A percentile compares a stretch with the other conserved stretches of the same genome.
Conservation (phyloP, 1,140 invertebrate species). For the Zophobas morio region DNA sequence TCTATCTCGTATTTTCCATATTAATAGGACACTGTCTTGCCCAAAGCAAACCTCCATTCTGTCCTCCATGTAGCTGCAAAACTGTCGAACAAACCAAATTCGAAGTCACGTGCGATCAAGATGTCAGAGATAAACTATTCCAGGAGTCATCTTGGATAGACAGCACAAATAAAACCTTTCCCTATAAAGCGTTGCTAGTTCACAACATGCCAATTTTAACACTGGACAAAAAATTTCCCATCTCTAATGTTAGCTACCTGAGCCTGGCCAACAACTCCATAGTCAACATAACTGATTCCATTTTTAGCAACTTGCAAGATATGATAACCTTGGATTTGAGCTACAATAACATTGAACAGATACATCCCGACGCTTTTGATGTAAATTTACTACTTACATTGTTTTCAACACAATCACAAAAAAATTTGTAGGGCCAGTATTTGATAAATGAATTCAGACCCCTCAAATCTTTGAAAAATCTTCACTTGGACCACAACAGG, state of each 20-base stretch:
- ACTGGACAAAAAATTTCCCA: conserved; percentile 56
- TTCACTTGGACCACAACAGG: conserved; percentile 78
- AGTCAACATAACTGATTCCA: conserved; percentile 71
- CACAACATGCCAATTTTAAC: conserved; percentile 2
- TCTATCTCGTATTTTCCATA: not conserved
- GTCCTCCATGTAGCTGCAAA: not conserved
- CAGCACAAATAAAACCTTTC: conserved; percentile 46
- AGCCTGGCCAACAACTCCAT: conserved; percentile 70
- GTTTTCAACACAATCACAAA: not conserved
- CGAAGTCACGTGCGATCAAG: conserved; percentile 52
- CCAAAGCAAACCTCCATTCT: not conserved
- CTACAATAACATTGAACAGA: conserved; percentile 74
- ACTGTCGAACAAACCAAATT: not conserved
- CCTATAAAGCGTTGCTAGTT: conserved; percentile 15
- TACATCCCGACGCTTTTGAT: conserved; percentile 77
- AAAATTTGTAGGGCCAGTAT: conserved; percentile 71
- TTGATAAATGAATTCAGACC: conserved; percentile 65
- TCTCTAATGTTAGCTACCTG: conserved; percentile 52
- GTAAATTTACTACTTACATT: conserved; percentile 66
- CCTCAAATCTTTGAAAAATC: conserved; percentile 71
- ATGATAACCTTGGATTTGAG: conserved; percentile 79
- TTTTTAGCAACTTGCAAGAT: conserved; percentile 76
- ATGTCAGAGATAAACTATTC: conserved; percentile 38
- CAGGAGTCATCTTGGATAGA: conserved; percentile 51
- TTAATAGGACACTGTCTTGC: not conserved